These are phyloP conservation scores for Cotesia vestalis DNA, from an alignment of 1,140 invertebrate genomes.

Conservation along the genomic window DNA sequence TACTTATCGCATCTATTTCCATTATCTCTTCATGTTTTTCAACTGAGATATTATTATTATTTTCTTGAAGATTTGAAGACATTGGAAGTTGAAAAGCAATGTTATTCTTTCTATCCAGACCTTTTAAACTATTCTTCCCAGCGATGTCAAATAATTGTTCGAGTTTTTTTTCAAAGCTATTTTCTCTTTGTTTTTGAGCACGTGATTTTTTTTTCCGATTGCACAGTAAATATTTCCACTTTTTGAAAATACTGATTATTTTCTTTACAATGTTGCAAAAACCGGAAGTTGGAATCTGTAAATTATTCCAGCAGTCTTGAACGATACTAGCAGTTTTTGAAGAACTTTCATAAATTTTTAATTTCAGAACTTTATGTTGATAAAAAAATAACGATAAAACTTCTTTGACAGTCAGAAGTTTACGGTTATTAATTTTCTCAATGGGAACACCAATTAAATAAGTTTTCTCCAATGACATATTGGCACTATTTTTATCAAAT, in stretches of 20 bases:
- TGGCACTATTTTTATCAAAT: neutral
- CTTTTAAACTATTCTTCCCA: neutral
- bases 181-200: constrained; percentile 4
- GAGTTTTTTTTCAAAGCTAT: neutral
- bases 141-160: constrained; percentile 2
- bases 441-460: constrained; percentile 5
- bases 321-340: neutral
- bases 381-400: constrained; percentile 5
- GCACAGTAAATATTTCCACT: constrained; percentile 1
- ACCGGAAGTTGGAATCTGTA: neutral
- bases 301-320: too few relatives aligned
- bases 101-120: neutral
- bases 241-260: constrained; percentile 3
- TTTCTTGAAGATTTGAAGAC: too few relatives aligned
- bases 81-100: neutral
- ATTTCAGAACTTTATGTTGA: neutral
- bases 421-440: neutral
- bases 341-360: neutral
- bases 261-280: constrained; percentile 5
- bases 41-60: too few relatives aligned
- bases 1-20: too few relatives aligned
- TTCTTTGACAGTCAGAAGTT: neutral
- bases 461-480: neutral
- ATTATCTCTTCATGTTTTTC: too few relatives aligned
- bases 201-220: constrained; percentile 9